Evolutionary conservation across 1,140 invertebrate genomes (phyloP), one percentile per base, ranked within the genome.

Genomic region (Brachionus plicatilis): DNA sequence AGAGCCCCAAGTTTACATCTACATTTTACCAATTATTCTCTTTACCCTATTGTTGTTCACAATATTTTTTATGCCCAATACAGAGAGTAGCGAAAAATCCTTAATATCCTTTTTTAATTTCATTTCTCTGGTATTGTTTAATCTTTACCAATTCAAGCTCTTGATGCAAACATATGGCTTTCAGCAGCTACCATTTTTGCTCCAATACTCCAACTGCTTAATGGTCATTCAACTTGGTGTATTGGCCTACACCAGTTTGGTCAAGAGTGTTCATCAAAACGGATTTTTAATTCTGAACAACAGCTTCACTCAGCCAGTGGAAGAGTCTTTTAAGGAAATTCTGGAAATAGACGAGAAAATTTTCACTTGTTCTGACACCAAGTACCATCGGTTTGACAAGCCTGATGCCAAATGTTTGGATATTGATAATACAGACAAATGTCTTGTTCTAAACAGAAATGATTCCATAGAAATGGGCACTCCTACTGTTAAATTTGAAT

Each of bases 201-300:
- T 82, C 20, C 79, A 82, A 65, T 82, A 82, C 33, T 82, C 79
- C 56, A 82, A 82, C 41, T 82, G 50, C 41, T 29, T 82, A 12
- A 82, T 82, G 79, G 33, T 82, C 53, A 82, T 82, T 47, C 79
- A 82, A 82, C 27, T 82, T 11, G 79, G 79, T 3, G 79, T 82
- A 29, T 47, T 82, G 29, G 79, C 79, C 43, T 82, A 82, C 14
- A 65, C 79, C 5, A 65, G 79, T 66, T 47, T 82, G 12, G 79
- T 68, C 2, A 82, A 82, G 24, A 82, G 79, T 47, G 65, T 82
- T n/a, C 43, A 65, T 37, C 41, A 37, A 11, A 65, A 82, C 8
- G 79, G 79, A n/a, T 82, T 82, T 41, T 47, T 82, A 17, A 82
- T 47, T 20, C 17, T 82, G 27, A 76, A 76, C 50, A 68, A 82